Evolutionary conservation across 2,888 invertebrate species (phyloP), one percentile per base, ranked within the genome.

Genomic region (Siphlonurus alternatus): DNA sequence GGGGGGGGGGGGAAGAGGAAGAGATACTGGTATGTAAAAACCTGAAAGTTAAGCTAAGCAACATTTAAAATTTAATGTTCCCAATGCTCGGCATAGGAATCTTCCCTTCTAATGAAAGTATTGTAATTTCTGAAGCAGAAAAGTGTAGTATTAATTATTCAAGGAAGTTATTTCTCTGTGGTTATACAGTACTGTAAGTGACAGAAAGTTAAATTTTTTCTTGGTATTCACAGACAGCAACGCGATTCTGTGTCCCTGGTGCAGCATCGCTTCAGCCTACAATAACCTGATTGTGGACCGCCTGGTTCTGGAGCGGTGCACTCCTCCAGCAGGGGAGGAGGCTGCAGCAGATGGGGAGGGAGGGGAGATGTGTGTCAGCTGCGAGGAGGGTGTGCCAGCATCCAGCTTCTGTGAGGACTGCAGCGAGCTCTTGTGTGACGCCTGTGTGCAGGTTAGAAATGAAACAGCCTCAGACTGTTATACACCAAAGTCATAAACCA

Each of bases 351-450:
- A 76, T 75, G 70, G 66, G 72, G 54, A 74, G 77, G 25, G 80
- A 81, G 61, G 76, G 82, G 64, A 85, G 83, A 72, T 61, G 20
- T 94, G 93, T 77, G 92, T 88, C 72, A 91, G 88, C 74, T 93
- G 93, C 76, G 88, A 87, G 69, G 93, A 93, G 73, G 85, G 87
- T 69, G 86, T 87, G 67, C 80, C 83, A 20, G 93, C 93, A 65
- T 87, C 89, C 65, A 87, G 88, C 72, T 93, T 89, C 85, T 95
- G 94, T 77, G 85, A 87, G 15, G 91, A 94, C 74, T 95, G 94
- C 76, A 84, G 87, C 0, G 93, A 94, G 77, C 92, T 88, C 78
- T 89, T 94, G 71, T 95, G 94, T 78, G 89, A 91, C 74, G 89
- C 84, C 76, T 94, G 94, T 77, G 90, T 91, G 63, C 71, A 76